Evolutionary conservation across 64 coral and sea anemone genomes (phyloP).

Genomic region (Montipora sp.): DNA sequence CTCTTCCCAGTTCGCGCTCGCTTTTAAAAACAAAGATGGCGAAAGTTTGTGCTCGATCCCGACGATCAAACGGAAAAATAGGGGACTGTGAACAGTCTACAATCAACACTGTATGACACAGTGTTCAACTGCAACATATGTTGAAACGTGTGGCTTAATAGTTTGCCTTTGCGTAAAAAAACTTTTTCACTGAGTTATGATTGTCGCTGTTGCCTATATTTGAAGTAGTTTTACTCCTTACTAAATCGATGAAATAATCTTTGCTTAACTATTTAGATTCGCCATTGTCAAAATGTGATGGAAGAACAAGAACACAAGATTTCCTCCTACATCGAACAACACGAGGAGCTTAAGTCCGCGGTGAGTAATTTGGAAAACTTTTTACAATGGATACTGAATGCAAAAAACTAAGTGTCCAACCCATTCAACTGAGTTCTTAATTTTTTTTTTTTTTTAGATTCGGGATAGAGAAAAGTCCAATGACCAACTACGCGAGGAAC

Average conservation of each 20-base stretch:
- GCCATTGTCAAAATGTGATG: constrained; percentile 92
- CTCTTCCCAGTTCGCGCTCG: too few relatives aligned
- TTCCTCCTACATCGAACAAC: constrained; percentile 76
- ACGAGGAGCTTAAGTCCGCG: constrained; percentile 79
- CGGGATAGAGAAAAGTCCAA: constrained; percentile 91
- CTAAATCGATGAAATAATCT: background rate
- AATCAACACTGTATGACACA: too few relatives aligned
- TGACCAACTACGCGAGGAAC: constrained; percentile 83
- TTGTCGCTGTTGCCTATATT: too few relatives aligned
- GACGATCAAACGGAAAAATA: too few relatives aligned
- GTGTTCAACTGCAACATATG: too few relatives aligned
- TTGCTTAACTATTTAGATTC: constrained; percentile 51
- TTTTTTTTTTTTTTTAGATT: constrained; percentile 52
- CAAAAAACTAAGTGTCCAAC: background rate
- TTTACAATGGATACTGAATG: background rate
- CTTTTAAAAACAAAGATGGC: too few relatives aligned
- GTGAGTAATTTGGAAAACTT: constrained; percentile 23
- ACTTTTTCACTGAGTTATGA: too few relatives aligned
- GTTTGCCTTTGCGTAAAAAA: too few relatives aligned
- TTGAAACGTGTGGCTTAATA: too few relatives aligned
- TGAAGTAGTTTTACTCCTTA: background rate
- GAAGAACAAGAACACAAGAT: constrained; percentile 96
- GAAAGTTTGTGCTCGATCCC: too few relatives aligned
- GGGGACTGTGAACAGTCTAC: too few relatives aligned
- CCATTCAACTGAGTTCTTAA: background rate